Evolutionary conservation across 1,140 invertebrate species (phyloP).

Genomic region (Hyphantria cunea): DNA sequence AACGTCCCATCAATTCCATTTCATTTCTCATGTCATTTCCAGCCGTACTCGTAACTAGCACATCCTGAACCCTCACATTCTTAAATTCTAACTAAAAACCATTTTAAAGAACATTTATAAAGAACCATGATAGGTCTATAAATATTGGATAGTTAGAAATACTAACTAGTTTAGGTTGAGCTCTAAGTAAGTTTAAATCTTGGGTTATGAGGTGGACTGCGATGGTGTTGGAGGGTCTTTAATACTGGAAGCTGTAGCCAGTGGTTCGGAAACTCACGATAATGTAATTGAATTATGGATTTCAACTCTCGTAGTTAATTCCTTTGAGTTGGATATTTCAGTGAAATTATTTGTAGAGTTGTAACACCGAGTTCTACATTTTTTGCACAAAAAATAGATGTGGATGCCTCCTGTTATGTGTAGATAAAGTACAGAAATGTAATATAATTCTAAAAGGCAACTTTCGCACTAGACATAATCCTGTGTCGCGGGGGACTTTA

Average conservation of each 20-base stretch:
- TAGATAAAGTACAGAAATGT: no score
- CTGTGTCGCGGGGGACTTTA: no score
- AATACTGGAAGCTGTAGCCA: conserved; percentile 46
- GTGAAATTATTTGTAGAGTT: neutral
- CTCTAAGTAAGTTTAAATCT: conserved; percentile 2
- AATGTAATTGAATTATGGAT: conserved; percentile 59
- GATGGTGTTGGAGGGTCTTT: conserved; percentile 27
- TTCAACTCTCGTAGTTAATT: conserved; percentile 50
- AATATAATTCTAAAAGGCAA: no score
- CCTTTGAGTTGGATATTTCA: conserved; percentile 29
- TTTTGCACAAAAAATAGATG: no score
- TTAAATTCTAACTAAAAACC: conserved; percentile 10
- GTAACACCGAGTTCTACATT: no score
- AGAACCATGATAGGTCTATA: conserved; percentile 21
- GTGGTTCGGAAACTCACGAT: conserved; percentile 62
- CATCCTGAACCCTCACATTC: conserved; percentile 33
- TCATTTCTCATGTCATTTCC: conserved; percentile 54
- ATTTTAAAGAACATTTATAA: conserved; percentile 12
- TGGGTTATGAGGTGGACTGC: neutral
- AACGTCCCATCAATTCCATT: conserved; percentile 47
- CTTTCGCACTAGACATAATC: no score
- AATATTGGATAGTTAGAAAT: conserved; percentile 16
- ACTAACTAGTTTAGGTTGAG: conserved; percentile 23
- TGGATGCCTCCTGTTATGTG: no score
- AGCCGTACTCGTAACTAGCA: conserved; percentile 38